phyloP scores from a whole-genome alignment of 2,797 vertebrate genomes.

The Rhinoraja longicauda region DNA sequence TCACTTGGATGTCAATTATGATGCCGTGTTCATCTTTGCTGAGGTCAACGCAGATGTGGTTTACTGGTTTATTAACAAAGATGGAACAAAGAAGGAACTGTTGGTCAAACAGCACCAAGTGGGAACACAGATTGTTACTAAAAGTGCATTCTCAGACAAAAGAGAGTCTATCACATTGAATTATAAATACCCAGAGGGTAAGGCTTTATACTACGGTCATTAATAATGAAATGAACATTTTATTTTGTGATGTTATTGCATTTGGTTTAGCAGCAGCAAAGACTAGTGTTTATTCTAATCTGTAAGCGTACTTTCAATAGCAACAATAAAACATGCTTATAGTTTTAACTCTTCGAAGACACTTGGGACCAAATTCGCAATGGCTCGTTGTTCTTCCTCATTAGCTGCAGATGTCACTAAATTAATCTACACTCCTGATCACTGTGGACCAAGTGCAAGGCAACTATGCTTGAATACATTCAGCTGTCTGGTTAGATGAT shows the following conservation, averaged over 20 bases:
- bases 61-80: constrained; percentile 52
- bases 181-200: constrained; percentile 91
- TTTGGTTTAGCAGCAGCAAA: not conserved
- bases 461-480: not conserved
- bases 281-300: not conserved
- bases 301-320: not conserved
- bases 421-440: not conserved
- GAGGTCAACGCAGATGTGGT: constrained; percentile 71
- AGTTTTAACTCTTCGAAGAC: not conserved
- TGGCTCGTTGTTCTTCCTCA: not conserved
- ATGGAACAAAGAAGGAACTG: constrained; percentile 41
- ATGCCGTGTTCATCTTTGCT: constrained; percentile 63
- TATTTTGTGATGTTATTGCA: not conserved
- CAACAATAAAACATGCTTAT: not conserved
- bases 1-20: constrained; percentile 60
- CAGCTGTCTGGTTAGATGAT: not conserved
- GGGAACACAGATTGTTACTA: constrained; percentile 82
- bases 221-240: not conserved
- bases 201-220: constrained; percentile 3
- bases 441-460: not conserved
- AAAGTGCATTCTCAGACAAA: constrained; percentile 68
- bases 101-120: constrained; percentile 45
- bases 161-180: constrained; percentile 75
- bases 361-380: not conserved
- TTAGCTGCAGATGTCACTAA: not conserved